Conservation (phyloP, 2,888 invertebrate species). For the Tetragnatha montana region DNA sequence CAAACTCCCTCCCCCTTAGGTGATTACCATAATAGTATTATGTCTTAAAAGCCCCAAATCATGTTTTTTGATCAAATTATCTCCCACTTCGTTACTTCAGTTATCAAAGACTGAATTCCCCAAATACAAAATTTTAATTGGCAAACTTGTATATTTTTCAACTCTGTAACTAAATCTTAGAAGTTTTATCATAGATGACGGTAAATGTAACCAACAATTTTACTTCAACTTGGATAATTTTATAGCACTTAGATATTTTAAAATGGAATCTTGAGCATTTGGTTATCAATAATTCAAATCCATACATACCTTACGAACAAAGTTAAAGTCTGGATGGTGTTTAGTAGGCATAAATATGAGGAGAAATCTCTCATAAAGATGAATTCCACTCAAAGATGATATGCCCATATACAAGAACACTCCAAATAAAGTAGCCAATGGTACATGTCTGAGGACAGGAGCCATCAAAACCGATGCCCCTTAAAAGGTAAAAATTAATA, state of each 20-base stretch:
- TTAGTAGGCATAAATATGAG: conserved; percentile 95
- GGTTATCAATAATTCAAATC: neutral
- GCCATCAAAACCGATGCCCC: conserved; percentile 87
- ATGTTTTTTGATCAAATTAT: too few relatives aligned
- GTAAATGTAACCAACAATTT: too few relatives aligned
- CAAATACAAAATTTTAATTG: too few relatives aligned
- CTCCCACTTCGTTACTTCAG: too few relatives aligned
- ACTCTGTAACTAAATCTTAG: too few relatives aligned
- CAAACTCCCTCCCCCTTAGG: too few relatives aligned
- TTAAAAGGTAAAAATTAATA: conserved; percentile 70
- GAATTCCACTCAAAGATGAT: conserved; percentile 94
- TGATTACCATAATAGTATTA: too few relatives aligned
- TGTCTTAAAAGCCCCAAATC: too few relatives aligned
- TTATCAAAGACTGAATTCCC: too few relatives aligned
- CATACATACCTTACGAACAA: conserved; percentile 87
- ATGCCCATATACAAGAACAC: conserved; percentile 98
- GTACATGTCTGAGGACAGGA: conserved; percentile 86
- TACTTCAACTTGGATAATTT: neutral
- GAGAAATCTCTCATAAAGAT: conserved; percentile 91
- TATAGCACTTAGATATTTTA: neutral
- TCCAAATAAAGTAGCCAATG: conserved; percentile 97
- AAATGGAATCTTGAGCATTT: neutral
- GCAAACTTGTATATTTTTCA: too few relatives aligned
- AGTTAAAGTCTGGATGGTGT: conserved; percentile 93
- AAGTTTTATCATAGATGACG: too few relatives aligned